These are phyloP conservation scores for Triplophysa dalaica DNA, from an alignment of 2,113 vertebrate genomes.

Conservation along the genomic window DNA sequence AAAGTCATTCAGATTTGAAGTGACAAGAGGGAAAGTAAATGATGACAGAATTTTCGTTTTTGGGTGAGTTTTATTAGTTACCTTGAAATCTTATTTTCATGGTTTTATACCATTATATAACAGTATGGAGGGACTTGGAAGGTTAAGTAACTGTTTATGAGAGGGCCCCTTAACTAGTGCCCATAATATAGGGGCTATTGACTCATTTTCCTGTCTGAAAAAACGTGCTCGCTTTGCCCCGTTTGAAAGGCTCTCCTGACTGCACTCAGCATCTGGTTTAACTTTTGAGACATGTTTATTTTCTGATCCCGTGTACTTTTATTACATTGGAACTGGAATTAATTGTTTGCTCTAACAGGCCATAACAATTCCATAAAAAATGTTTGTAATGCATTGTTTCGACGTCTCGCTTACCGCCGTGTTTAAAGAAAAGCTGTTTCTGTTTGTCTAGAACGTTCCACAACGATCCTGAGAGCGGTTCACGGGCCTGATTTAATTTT, in stretches of 20 bases:
- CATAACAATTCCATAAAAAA: conserved; percentile 65
- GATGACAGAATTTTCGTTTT: too few relatives aligned
- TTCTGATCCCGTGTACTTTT: conserved; percentile 70
- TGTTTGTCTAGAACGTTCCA: conserved; percentile 38
- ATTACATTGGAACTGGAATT: conserved; percentile 74
- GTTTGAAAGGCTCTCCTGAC: conserved; percentile 53
- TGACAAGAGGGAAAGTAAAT: too few relatives aligned
- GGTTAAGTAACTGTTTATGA: conserved; percentile 17
- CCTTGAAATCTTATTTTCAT: neutral
- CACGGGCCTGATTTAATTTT: conserved; percentile 23
- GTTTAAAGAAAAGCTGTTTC: conserved; percentile 27
- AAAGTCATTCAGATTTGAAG: too few relatives aligned
- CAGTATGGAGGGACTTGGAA: neutral
- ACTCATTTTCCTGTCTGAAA: conserved; percentile 71
- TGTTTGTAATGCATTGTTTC: conserved; percentile 40
- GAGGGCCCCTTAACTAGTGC: conserved; percentile 43
- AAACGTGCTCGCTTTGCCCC: conserved; percentile 68
- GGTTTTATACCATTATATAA: conserved; percentile 3
- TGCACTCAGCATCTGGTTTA: conserved; percentile 69
- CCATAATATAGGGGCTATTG: conserved; percentile 57
- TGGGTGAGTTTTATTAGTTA: too few relatives aligned
- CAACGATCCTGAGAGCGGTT: conserved; percentile 15
- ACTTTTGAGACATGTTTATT: conserved; percentile 73
- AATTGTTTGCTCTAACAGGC: conserved; percentile 76
- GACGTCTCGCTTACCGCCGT: conserved; percentile 39